Conservation (phyloP, 1,140 invertebrate genomes). For the Penaeus vannamei region DNA sequence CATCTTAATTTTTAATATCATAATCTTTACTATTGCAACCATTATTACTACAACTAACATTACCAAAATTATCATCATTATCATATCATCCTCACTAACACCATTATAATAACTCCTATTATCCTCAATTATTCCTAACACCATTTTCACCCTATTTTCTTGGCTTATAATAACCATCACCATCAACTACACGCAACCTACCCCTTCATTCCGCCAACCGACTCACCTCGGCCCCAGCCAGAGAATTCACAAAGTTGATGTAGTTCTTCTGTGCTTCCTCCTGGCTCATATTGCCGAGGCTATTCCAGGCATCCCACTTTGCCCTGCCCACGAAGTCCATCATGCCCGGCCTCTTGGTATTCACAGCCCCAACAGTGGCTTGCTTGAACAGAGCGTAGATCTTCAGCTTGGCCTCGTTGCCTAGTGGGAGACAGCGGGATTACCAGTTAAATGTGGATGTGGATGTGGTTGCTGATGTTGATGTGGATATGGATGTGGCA, state of each 20-base stretch:
- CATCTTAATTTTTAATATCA: no score
- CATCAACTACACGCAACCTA: no score
- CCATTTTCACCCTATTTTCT: no score
- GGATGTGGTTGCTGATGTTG: neutral
- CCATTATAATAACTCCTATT: no score
- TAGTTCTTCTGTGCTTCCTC: constrained; percentile 72
- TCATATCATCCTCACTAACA: no score
- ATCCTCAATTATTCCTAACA: no score
- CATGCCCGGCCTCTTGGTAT: constrained; percentile 76
- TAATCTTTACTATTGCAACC: no score
- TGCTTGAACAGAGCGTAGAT: constrained; percentile 78
- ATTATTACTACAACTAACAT: no score
- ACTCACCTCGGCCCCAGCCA: constrained; percentile 68
- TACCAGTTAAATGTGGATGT: neutral
- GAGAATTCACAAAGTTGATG: constrained; percentile 69
- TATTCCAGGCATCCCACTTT: constrained; percentile 79
- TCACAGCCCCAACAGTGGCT: constrained; percentile 76
- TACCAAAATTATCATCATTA: no score
- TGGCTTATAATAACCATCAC: no score
- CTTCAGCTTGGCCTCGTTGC: constrained; percentile 76
- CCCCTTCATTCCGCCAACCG: neutral
- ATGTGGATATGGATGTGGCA: neutral
- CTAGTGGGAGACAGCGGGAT: constrained; percentile 68
- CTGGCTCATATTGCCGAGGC: constrained; percentile 71
- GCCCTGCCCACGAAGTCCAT: constrained; percentile 78